Evolutionary conservation across 92 coral and sea anemone species (phyloP), one percentile per base, ranked within the genome.

Genomic region (Phenganax subtilis): DNA sequence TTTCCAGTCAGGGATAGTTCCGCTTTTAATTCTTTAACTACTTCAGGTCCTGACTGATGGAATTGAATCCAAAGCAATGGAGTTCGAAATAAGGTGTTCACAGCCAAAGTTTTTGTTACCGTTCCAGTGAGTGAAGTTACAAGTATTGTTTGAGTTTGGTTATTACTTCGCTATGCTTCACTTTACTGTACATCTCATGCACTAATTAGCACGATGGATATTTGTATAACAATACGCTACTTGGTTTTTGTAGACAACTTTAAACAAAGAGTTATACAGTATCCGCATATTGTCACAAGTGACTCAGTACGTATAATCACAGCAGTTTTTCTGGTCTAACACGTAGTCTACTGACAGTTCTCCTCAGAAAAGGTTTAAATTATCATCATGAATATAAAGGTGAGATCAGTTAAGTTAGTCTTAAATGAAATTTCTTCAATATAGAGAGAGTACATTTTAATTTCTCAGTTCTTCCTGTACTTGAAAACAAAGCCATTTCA

Each of bases 121-220:
- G 47, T 37, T 37, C 47, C 47, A 37, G 47, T 37, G 5, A 37
- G 47, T 37, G 47, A 37, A 37, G 47, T 5, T 37, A 1, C 47
- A 1, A 37, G 3, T 37, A 37, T 37, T 2, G 5, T 37, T 37
- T 37, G 47, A 37, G 47, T 37, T 37, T 37, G 30, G 51, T 66
- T 15, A 8, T 66, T 66, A 66, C 20, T 66, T 66, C 72, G 72
- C 20, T 66, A 66, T 66, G 72, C 72, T 66, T 66, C 72, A 66
- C 25, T 66, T 12, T 29, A 66, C 51, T 30, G 0, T 5, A 37
- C 73, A 16, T 51, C 73, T 68, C n/a, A 30, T 53, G 73, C 73
- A 30, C 73, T 68, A 68, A 68, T 68, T 68, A 68, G 14, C 73
- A 30, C 73, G 6, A 68, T 30, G 7, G 54, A 68, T 30, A 68